Base-by-base conservation (phyloP, 2,797 vertebrate genomes). In the Halcyon smyrnensis region DNA sequence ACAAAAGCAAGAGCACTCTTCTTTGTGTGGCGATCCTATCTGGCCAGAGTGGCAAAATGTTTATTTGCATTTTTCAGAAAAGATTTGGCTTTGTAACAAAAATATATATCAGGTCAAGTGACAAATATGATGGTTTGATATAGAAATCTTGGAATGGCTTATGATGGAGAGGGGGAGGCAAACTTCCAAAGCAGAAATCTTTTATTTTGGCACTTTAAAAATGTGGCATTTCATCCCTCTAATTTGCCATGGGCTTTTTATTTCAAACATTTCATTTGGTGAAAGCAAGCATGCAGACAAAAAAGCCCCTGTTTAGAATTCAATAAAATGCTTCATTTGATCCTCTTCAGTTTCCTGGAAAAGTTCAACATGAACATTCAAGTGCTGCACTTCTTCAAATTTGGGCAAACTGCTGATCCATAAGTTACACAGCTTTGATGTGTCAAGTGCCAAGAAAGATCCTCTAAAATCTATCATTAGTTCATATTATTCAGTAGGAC, bases 271-370 rank as follows among this genome's bases (percentile, higher is more conserved):
- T 84, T 95, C 62, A 88, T 90, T 69, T 90, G 54, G 70, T 53
- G 84, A 84, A 89, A 94, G 83, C 51, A 93, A 90, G 56, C 70
- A 60, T 9, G 62, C 41, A 87, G 78, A 79, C 9, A 48, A 41
- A 68, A 78, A 64, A 8, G 15, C 5, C n/a, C 15, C 18, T 80
- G 85, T 91, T 94, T 91, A 80, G 89, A 91, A 89, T 75, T 81
- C 75, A 71, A 46, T 80, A 90, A 82, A 92, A 89, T 1, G 27
- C 56, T 94, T 93, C 63, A 92, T 96, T 89, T 95, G 56, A 70
- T 92, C 68, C 94, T 92, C 88, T 96, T 95, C 88, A 89, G 36
- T 84, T 94, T 77, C 75, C 88, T 89, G 83, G 75, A 90, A 83
- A 94, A 96, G 92, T 92, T 92, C 84, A 87, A 45, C 67, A 39